phyloP scores from a whole-genome alignment of 2,113 vertebrate species.

The Dipodomys merriami region DNA sequence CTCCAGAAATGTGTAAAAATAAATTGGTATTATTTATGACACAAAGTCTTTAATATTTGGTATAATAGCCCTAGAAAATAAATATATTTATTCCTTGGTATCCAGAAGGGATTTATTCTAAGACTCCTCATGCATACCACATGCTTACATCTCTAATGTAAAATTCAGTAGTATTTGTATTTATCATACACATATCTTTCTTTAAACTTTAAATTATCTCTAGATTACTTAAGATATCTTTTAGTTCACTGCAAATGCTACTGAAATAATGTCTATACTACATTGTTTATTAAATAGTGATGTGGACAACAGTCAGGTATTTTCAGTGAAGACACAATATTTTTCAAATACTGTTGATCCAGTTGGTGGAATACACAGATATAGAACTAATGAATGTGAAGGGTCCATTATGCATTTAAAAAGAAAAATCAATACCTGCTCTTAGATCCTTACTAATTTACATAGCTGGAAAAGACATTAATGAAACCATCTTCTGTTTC shows the following conservation, averaged over 20 bases:
- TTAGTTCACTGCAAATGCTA: neutral
- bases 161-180: neutral
- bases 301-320: neutral
- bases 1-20: neutral
- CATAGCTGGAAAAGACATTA: neutral
- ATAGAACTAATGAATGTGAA: neutral
- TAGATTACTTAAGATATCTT: neutral
- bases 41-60: neutral
- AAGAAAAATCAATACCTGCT: neutral
- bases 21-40: neutral
- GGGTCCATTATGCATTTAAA: too few species aligned
- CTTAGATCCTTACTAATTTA: neutral
- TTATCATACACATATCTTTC: neutral
- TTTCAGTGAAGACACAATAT: neutral
- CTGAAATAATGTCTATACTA: neutral
- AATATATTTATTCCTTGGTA: neutral
- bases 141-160: neutral
- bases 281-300: neutral
- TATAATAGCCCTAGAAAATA: neutral
- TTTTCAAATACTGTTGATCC: neutral
- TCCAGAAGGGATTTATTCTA: neutral
- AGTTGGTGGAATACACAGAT: neutral
- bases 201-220: neutral
- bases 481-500: neutral
- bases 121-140: too few species aligned